Percentiles rank a stretch among this genome's conserved stretches.
Conservation (phyloP, 2,888 invertebrate species). For the Rhagonycha fulva region DNA sequence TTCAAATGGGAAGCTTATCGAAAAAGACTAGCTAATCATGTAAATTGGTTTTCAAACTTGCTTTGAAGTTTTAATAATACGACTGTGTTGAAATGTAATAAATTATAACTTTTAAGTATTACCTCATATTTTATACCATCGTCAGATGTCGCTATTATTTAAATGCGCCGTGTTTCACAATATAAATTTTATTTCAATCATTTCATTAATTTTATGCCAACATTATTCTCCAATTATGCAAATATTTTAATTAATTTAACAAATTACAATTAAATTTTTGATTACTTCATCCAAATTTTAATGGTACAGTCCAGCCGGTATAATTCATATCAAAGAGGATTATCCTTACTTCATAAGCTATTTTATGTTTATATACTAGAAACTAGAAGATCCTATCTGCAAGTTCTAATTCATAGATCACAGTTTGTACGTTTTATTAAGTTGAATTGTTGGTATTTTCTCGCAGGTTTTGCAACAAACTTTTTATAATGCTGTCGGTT, state of each 20-base stretch:
- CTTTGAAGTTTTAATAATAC: constrained; percentile 1
- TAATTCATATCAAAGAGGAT: neutral
- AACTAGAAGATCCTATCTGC: no score
- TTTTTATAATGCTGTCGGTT: no score
- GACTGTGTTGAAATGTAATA: constrained; percentile 2
- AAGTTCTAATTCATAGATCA: no score
- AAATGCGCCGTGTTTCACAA: neutral
- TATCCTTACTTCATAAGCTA: no score
- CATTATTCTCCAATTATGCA: neutral
- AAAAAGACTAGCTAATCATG: constrained; percentile 4
- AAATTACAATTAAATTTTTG: neutral
- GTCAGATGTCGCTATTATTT: neutral
- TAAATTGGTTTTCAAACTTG: constrained; percentile 1
- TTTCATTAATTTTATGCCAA: neutral
- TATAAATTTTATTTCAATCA: neutral
- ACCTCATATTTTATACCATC: neutral
- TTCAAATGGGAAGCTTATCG: constrained; percentile 2
- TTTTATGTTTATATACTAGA: no score
- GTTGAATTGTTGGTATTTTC: no score
- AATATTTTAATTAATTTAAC: neutral
- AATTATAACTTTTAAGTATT: neutral
- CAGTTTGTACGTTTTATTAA: no score
- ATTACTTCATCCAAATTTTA: neutral
- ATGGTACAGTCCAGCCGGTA: neutral
- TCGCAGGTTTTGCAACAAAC: no score